Evolutionary conservation across 2,797 vertebrate genomes (phyloP).

Genomic region (Scomberomorus guttatus): DNA sequence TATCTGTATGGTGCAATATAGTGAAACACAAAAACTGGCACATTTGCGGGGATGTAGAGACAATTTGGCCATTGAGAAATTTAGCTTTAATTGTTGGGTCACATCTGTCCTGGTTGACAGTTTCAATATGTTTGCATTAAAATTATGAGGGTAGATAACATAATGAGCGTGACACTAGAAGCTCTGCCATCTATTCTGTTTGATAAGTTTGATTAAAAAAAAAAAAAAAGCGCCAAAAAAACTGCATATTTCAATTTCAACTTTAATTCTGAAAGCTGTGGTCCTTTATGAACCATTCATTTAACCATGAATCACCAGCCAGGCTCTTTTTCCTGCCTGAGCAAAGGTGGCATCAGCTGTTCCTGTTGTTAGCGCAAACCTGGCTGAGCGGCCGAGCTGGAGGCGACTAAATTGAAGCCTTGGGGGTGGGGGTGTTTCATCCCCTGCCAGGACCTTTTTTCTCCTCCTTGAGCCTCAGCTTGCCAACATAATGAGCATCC

Average conservation of each 20-base stretch:
- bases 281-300: constrained; percentile 34
- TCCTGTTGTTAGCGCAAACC: constrained; percentile 57
- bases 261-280: constrained; percentile 40
- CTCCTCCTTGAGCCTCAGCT: constrained; percentile 46
- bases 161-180: background rate
- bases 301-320: constrained; percentile 26
- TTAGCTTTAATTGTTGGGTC: background rate
- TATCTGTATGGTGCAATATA: background rate
- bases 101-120: background rate
- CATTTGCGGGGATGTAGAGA: background rate
- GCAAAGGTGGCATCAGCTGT: constrained; percentile 65
- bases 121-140: background rate
- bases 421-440: constrained; percentile 61
- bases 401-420: constrained; percentile 64
- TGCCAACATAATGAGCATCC: constrained; percentile 51
- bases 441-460: constrained; percentile 60
- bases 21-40: background rate
- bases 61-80: background rate
- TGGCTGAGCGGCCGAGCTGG: constrained; percentile 55
- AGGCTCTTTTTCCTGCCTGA: constrained; percentile 31
- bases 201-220: no score
- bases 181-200: background rate
- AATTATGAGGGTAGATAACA: background rate
- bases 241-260: constrained; percentile 15
- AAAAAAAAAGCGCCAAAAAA: background rate